Percentiles rank a stretch among this genome's conserved stretches.
phyloP scores from a whole-genome alignment of 2,797 vertebrate species.

The Sciurus carolinensis region DNA sequence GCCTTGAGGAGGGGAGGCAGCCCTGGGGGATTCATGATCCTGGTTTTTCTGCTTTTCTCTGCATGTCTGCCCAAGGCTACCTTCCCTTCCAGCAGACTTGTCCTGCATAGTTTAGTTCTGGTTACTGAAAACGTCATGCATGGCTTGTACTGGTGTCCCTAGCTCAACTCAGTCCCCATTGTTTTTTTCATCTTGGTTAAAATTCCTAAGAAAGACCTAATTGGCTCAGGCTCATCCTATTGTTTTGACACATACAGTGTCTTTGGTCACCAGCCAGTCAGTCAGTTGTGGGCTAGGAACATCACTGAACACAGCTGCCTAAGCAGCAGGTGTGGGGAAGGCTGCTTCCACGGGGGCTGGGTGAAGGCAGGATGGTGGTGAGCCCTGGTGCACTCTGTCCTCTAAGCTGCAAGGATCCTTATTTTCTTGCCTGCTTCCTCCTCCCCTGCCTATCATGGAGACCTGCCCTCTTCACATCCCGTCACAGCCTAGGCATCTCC shows the following conservation, averaged over 20 bases:
- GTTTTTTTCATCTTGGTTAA: conserved; percentile 11
- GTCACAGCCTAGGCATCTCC: neutral
- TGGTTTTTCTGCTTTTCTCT: neutral
- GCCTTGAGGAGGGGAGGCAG: neutral
- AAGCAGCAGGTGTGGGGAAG: neutral
- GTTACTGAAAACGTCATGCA: neutral
- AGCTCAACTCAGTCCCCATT: neutral
- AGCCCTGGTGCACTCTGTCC: neutral
- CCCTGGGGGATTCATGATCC: neutral
- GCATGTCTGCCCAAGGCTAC: neutral
- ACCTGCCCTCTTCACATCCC: neutral
- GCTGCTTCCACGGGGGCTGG: neutral
- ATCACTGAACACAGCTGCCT: too few species aligned
- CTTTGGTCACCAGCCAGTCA: conserved; percentile 35
- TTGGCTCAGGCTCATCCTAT: neutral
- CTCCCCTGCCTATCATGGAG: neutral
- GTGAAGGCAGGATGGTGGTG: neutral
- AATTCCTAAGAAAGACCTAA: conserved; percentile 56
- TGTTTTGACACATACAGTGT: neutral
- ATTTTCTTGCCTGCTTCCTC: neutral
- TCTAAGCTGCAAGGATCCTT: neutral
- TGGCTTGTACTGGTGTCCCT: neutral
- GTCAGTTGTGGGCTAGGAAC: neutral
- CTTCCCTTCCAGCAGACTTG: neutral
- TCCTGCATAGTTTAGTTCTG: neutral